Conservation (phyloP, 2,888 invertebrate genomes). For the Punctoribates punctum region DNA sequence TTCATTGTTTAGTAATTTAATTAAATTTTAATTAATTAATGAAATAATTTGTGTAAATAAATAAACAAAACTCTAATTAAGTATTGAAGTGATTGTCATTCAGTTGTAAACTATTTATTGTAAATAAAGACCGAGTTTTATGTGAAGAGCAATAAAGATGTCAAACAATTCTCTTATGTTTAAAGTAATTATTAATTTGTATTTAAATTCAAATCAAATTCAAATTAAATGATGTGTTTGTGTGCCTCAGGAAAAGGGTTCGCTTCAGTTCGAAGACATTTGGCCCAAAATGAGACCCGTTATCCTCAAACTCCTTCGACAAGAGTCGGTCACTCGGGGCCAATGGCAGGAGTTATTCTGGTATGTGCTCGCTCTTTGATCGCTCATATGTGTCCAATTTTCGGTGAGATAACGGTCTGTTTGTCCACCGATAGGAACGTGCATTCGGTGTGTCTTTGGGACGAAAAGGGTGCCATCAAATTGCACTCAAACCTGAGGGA, state of each 20-base stretch:
- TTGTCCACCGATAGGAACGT: constrained; percentile 62
- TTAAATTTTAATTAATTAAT: no score
- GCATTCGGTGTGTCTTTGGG: constrained; percentile 94
- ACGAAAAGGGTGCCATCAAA: constrained; percentile 86
- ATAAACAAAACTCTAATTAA: no score
- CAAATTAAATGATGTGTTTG: constrained; percentile 20
- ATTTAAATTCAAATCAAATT: not conserved
- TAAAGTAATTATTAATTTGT: not conserved
- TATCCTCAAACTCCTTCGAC: constrained; percentile 85
- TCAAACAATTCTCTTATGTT: constrained; percentile 1
- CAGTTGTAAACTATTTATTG: no score
- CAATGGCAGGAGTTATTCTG: constrained; percentile 99
- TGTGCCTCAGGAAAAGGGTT: constrained; percentile 67
- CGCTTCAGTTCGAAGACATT: constrained; percentile 83
- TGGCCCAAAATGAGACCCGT: constrained; percentile 94
- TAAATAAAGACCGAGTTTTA: no score
- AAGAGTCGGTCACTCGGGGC: constrained; percentile 83
- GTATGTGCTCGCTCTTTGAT: constrained; percentile 50
- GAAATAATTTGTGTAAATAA: no score
- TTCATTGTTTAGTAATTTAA: no score
- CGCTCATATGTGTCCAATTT: not conserved
- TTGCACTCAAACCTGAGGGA: constrained; percentile 81
- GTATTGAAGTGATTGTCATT: no score
- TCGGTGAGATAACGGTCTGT: not conserved
- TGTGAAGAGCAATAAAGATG: not conserved